Conservation (phyloP, 2,888 invertebrate species). For the Phyllotreta striolata region DNA sequence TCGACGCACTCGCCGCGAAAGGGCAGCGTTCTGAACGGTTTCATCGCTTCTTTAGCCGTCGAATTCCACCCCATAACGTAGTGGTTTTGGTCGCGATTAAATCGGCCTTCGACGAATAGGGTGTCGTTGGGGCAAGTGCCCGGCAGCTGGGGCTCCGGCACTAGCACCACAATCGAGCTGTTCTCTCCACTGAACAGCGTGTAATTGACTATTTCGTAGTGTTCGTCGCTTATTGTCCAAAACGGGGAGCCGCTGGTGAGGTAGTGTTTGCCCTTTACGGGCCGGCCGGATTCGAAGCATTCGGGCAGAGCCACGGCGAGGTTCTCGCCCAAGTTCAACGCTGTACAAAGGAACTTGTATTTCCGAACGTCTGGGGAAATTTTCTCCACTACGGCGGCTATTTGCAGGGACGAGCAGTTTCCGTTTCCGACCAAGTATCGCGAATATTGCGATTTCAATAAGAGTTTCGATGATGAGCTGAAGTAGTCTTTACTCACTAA, state of each 20-base stretch:
- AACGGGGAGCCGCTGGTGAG: neutral
- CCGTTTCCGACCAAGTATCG: neutral
- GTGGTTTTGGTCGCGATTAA: neutral
- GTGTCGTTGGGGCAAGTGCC: neutral
- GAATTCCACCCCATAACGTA: conserved; percentile 11
- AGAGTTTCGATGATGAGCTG: too few species aligned
- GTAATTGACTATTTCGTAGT: neutral
- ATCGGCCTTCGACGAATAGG: neutral
- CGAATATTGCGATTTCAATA: neutral
- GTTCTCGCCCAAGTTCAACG: conserved; percentile 11
- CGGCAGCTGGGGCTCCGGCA: neutral
- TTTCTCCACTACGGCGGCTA: conserved; percentile 6
- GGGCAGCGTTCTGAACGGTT: neutral
- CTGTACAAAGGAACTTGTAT: conserved; percentile 6
- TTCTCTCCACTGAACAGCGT: neutral
- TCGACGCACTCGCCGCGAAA: neutral
- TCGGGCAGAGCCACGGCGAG: neutral
- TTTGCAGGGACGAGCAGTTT: neutral
- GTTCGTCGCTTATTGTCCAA: neutral
- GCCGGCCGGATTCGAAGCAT: neutral
- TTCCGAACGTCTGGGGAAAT: conserved; percentile 1
- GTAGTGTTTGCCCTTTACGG: neutral
- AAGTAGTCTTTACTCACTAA: too few species aligned
- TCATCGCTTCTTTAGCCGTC: neutral
- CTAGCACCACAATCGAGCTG: neutral